Evolutionary conservation across 1,140 invertebrate genomes (phyloP).

Genomic region (fruit fly (Drosophila melanogaster)): DNA sequence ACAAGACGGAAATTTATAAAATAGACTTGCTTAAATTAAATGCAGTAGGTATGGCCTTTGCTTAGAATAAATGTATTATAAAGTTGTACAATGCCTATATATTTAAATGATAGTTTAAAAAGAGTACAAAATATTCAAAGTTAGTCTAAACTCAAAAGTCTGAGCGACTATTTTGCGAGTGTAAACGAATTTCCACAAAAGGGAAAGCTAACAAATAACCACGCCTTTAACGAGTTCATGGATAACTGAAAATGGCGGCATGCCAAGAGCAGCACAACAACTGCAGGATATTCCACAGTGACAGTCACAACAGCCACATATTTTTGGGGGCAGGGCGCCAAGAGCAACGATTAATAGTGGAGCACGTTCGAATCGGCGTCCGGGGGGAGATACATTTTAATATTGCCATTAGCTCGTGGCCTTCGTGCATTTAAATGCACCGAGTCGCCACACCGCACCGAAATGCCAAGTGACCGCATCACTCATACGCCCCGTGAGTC

Average conservation of each 20-base stretch:
- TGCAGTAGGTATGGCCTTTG: too few species aligned
- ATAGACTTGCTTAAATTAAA: too few species aligned
- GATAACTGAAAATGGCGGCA: conserved; percentile 78
- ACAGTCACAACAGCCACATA: conserved; percentile 13
- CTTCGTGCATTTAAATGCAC: conserved; percentile 48
- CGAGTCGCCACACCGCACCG: conserved; percentile 14
- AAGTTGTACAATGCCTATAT: too few species aligned
- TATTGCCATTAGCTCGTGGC: conserved; percentile 47
- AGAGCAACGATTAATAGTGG: conserved; percentile 61
- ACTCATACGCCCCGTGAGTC: conserved; percentile 66
- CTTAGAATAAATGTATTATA: too few species aligned
- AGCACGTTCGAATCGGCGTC: conserved; percentile 48
- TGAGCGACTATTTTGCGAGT: neutral
- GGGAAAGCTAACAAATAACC: conserved; percentile 33
- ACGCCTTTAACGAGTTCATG: conserved; percentile 79
- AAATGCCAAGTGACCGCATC: conserved; percentile 35
- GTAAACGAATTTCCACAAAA: neutral
- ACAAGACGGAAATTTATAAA: too few species aligned
- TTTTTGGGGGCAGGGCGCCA: neutral
- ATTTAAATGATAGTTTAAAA: too few species aligned
- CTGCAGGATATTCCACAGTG: conserved; percentile 6
- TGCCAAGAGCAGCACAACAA: conserved; percentile 58
- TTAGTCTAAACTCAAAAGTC: neutral
- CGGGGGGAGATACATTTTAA: conserved; percentile 46
- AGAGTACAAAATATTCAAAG: neutral